Base-by-base conservation (phyloP, 2,113 vertebrate genomes). In the Baryphthengus martii region DNA sequence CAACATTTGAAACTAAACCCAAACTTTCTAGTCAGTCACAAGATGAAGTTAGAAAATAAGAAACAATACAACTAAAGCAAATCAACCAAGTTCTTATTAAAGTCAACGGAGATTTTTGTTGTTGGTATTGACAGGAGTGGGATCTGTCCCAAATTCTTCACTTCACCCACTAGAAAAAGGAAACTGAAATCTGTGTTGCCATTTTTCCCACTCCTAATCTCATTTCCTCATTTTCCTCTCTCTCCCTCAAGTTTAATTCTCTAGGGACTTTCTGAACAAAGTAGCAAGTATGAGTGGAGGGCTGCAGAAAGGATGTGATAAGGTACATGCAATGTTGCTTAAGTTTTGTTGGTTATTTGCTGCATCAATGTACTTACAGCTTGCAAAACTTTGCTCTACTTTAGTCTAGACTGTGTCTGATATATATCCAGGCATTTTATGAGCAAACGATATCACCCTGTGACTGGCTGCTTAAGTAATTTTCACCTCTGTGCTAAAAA, bases 161-260 rank as follows among this genome's bases (percentile, higher is more conserved):
- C 58, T 76, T 93, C 62, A 88, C 35, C 66, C 31, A 71, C 44
- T 79, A 91, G 68, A 76, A 92, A 90, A 85, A 75, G 92, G 96
- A 97, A 97, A 88, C 59, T 58, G 66, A 93, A 95, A 74, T 53
- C 76, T 6, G 4, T 47, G 68, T 90, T 91, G 61, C 42, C 56
- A 61, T 91, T 96, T 33, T 96, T 93, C 52, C 72, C 72, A 74
- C 63, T 86, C 28, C 72, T 96, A 95, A 94, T 96, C 95, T 97
- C 90, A 93, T 95, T 97, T 97, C 92, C 95, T 77, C 88, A 53
- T 93, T 89, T 89, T 92, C 89, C 75, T 96, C 68, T 89, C 84
- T 91, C 56, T 88, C 35, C 21, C 35, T 94, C 29, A 45, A 85
- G 35, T 29, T 26, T 59, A 74, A 23, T 73, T 84, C 88, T 92